Conservation (phyloP, 2,113 vertebrate species). For the Pterocles burchelli region DNA sequence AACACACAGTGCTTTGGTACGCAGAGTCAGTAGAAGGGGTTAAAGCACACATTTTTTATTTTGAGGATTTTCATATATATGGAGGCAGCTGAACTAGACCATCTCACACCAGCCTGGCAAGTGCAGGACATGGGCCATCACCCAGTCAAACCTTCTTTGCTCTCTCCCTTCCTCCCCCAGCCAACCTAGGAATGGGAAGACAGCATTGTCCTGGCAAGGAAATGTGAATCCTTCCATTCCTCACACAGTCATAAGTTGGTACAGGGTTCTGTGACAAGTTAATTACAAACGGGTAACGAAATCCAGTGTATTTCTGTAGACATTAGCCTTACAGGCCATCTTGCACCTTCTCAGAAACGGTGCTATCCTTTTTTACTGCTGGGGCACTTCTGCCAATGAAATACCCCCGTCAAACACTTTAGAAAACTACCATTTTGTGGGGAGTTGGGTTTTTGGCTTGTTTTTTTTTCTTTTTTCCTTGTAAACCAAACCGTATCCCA, state of each 20-base stretch:
- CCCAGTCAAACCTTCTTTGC: not conserved
- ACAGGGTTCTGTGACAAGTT: slow-evolving; percentile 71
- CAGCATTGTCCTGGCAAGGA: slow-evolving; percentile 10
- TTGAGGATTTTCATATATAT: not conserved
- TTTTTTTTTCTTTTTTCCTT: not conserved
- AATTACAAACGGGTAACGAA: not conserved
- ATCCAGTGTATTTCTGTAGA: not conserved
- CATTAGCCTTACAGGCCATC: not conserved
- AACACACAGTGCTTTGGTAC: accelerated
- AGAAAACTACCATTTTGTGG: not conserved
- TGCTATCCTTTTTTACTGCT: not conserved
- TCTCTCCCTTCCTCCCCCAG: not conserved
- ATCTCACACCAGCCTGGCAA: not conserved
- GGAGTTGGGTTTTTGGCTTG: not conserved
- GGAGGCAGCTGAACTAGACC: not conserved
- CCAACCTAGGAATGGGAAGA: slow-evolving; percentile 4
- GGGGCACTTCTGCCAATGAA: not conserved
- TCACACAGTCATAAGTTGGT: slow-evolving; percentile 80
- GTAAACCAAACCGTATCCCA: not conserved
- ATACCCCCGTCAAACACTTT: not conserved
- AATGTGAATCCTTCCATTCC: slow-evolving; percentile 61
- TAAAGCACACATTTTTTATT: not conserved
- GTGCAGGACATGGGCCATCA: not conserved
- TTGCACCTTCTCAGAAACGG: not conserved
- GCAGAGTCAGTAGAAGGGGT: not conserved